Evolutionary conservation across 2,113 vertebrate genomes (phyloP).

Genomic region (Bambusicola thoracicus): DNA sequence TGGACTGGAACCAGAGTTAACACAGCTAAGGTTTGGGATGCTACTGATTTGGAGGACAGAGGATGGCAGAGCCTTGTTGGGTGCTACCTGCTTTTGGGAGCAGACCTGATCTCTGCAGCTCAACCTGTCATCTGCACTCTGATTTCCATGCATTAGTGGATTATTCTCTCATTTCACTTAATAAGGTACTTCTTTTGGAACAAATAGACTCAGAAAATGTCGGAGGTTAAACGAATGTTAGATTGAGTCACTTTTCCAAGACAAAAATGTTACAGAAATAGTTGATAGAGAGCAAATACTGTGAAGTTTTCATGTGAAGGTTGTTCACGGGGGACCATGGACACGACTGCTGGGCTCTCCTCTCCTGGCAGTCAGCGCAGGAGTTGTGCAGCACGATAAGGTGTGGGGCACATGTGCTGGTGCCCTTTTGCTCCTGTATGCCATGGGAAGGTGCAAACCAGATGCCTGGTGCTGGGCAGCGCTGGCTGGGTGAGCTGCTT

Average conservation of each 20-base stretch:
- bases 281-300: neutral
- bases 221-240: neutral
- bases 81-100: neutral
- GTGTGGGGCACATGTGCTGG: fast-evolving
- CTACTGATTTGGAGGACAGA: neutral
- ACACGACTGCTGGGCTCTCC: neutral
- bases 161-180: neutral
- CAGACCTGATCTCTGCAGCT: constrained; percentile 10
- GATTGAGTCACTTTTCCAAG: neutral
- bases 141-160: neutral
- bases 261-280: neutral
- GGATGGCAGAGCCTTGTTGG: neutral
- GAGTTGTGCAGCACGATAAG: fast-evolving
- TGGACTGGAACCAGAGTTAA: constrained; percentile 44
- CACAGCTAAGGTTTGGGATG: neutral
- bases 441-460: neutral
- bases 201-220: neutral
- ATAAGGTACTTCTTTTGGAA: neutral
- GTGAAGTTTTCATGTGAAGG: neutral
- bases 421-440: neutral
- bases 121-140: neutral
- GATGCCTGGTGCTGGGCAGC: neutral
- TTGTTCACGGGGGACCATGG: neutral
- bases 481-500: neutral
- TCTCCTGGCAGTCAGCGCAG: neutral